A percentile compares a stretch with the other conserved stretches of the same genome.
Conservation (phyloP, 2,888 invertebrate species). For the Cataglyphis rosenhaueri region DNA sequence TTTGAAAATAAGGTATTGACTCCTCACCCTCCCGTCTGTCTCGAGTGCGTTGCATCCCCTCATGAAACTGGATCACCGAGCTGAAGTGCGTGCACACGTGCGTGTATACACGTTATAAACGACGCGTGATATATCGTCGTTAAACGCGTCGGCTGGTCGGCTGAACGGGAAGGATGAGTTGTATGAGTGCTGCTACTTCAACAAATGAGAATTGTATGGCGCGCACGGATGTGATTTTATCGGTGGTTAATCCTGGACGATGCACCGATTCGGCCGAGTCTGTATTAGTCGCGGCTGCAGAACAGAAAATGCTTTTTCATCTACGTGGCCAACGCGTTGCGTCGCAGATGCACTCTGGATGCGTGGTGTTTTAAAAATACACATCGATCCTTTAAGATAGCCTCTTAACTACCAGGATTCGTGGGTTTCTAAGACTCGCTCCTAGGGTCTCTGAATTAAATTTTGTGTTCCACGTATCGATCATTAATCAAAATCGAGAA, state of each 20-base stretch:
- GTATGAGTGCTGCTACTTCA: constrained; percentile 43
- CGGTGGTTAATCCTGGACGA: constrained; percentile 42
- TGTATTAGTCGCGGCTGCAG: background rate
- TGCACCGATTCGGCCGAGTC: background rate
- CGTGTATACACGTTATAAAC: constrained; percentile 32
- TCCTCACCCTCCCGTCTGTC: constrained; percentile 1
- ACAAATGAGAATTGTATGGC: constrained; percentile 41
- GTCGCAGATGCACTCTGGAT: constrained; percentile 2
- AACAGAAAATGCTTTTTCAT: constrained; percentile 7
- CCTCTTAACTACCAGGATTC: background rate
- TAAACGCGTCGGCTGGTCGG: constrained; percentile 22
- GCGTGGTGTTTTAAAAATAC: constrained; percentile 32
- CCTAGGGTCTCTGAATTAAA: background rate
- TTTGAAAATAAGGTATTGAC: constrained; percentile 39
- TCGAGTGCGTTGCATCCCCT: constrained; percentile 31
- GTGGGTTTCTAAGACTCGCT: background rate
- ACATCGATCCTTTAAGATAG: background rate
- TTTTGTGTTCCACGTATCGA: background rate
- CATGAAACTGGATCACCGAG: constrained; percentile 32
- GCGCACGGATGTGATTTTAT: constrained; percentile 46
- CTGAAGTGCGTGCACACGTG: constrained; percentile 41
- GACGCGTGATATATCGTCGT: constrained; percentile 37
- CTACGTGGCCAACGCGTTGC: constrained; percentile 16
- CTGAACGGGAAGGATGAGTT: constrained; percentile 7
- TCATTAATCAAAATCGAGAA: background rate